phyloP scores from a whole-genome alignment of 1,140 invertebrate genomes.

The Chymomyza costata region DNA sequence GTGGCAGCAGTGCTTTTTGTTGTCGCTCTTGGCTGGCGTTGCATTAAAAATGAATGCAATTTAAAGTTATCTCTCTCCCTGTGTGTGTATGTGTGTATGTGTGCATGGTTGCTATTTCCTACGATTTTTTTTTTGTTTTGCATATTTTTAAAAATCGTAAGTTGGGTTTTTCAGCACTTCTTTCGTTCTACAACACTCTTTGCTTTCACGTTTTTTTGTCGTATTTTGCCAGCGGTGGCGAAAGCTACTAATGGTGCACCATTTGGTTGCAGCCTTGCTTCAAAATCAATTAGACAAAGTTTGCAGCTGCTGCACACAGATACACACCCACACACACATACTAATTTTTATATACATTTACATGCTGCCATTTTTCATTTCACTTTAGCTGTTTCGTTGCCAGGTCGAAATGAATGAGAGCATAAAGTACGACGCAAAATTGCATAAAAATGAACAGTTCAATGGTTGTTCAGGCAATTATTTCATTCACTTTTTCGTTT shows the following conservation, averaged over 20 bases:
- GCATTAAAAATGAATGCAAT: constrained; percentile 73
- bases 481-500: constrained; percentile 10
- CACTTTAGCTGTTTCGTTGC: too few relatives aligned
- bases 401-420: too few relatives aligned
- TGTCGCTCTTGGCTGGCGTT: constrained; percentile 28
- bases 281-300: constrained; percentile 67
- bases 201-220: constrained; percentile 39
- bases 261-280: constrained; percentile 51
- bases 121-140: constrained; percentile 33
- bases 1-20: constrained; percentile 51
- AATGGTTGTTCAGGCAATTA: constrained; percentile 35
- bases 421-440: constrained; percentile 46
- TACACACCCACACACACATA: constrained; percentile 3
- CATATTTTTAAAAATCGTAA: constrained; percentile 59
- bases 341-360: background rate
- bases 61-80: constrained; percentile 49
- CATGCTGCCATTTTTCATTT: constrained; percentile 37
- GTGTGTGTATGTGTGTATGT: constrained; percentile 3
- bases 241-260: constrained; percentile 65
- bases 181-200: too few relatives aligned
- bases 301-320: constrained; percentile 37
- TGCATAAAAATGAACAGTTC: constrained; percentile 56
- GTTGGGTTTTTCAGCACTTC: constrained; percentile 26
- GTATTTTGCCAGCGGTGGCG: too few relatives aligned
- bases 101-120: constrained; percentile 9